phyloP scores from a whole-genome alignment of 2,113 vertebrate genomes.

The Erinaceus europaeus region DNA sequence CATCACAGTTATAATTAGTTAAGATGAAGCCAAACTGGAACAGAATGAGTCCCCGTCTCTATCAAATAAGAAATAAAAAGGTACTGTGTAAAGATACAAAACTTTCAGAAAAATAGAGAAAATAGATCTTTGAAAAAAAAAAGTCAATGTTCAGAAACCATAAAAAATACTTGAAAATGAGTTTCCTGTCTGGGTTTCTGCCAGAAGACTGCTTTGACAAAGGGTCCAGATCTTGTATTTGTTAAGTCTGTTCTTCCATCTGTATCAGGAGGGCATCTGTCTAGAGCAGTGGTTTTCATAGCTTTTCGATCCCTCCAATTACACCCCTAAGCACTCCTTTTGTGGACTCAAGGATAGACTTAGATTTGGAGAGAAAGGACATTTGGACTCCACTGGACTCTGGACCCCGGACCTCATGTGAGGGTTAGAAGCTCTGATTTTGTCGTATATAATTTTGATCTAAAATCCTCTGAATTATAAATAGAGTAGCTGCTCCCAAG shows the following conservation, averaged over 20 bases:
- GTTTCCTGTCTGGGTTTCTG: neutral
- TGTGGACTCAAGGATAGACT: neutral
- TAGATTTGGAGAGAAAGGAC: neutral
- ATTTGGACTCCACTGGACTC: neutral
- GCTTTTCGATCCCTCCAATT: too few relatives aligned
- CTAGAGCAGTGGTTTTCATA: slow-evolving; percentile 21
- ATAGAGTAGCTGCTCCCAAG: neutral
- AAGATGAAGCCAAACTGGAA: too few relatives aligned
- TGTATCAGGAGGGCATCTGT: neutral
- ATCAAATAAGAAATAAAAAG: too few relatives aligned
- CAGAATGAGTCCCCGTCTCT: too few relatives aligned
- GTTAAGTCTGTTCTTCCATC: neutral
- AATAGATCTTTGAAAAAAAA: too few relatives aligned
- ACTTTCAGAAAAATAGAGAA: too few relatives aligned
- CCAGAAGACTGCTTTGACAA: neutral
- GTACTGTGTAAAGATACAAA: too few relatives aligned
- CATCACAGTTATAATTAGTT: too few relatives aligned
- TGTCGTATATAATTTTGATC: neutral
- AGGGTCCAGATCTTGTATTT: neutral
- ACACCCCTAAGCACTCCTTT: neutral
- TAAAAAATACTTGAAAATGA: too few relatives aligned
- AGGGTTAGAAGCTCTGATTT: neutral
- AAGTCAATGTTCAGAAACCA: too few relatives aligned
- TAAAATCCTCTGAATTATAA: neutral
- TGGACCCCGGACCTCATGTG: neutral